These are phyloP conservation scores for Aptenodytes forsteri DNA, from an alignment of 2,113 vertebrate genomes.

Conservation along the genomic window DNA sequence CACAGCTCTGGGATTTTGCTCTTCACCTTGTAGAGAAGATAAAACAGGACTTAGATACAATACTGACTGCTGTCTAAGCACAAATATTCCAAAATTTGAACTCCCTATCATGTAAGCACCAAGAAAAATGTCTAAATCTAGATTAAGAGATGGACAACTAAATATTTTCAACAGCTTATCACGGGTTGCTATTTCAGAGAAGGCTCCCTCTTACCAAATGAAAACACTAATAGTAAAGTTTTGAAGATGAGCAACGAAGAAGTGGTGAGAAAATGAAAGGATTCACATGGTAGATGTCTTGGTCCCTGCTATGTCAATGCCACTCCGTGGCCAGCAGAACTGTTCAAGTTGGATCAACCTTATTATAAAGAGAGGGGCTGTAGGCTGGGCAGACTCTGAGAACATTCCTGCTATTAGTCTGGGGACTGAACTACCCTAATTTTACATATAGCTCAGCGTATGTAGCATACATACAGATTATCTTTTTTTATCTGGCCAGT, in stretches of 20 bases:
- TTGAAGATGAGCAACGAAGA: background rate
- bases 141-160: background rate
- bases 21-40: background rate
- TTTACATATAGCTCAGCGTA: background rate
- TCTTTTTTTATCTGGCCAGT: background rate
- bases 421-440: background rate
- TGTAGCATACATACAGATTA: background rate
- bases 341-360: background rate
- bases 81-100: background rate
- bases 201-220: background rate
- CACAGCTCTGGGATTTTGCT: background rate
- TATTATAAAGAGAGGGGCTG: background rate
- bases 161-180: background rate
- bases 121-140: background rate
- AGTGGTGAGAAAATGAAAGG: background rate
- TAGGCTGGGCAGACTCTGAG: background rate
- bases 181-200: background rate
- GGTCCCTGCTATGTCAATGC: background rate
- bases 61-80: background rate
- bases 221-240: background rate
- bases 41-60: background rate
- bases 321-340: background rate
- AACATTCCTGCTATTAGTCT: background rate
- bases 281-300: background rate
- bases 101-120: background rate